These are phyloP conservation scores for Masticophis lateralis DNA, from an alignment of 2,797 vertebrate genomes.

Conservation along the genomic window DNA sequence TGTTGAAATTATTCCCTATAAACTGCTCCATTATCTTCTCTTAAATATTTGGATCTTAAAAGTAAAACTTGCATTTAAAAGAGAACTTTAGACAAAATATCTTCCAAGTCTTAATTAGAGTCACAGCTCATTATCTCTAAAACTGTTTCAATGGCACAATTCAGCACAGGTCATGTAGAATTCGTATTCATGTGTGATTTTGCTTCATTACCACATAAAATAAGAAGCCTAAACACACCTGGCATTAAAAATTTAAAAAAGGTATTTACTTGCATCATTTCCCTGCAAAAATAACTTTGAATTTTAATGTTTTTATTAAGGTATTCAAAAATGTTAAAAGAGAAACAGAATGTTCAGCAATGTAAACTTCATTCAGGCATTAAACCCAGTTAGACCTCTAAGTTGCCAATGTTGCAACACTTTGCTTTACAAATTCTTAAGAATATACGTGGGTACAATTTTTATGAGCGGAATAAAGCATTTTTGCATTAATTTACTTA, in stretches of 20 bases:
- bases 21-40: background rate
- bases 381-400: background rate
- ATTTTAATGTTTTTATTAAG: background rate
- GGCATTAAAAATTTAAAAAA: background rate
- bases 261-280: background rate
- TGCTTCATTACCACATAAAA: background rate
- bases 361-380: background rate
- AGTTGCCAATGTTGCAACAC: background rate
- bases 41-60: slow-evolving; percentile 5
- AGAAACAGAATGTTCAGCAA: background rate
- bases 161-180: background rate
- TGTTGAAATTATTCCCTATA: slow-evolving; percentile 5
- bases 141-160: background rate
- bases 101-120: background rate
- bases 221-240: background rate
- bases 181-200: background rate
- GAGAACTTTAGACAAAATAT: background rate
- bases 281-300: too few relatives aligned
- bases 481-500: background rate
- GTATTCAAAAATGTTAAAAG: background rate
- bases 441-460: background rate
- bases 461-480: background rate
- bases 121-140: slow-evolving; percentile 4
- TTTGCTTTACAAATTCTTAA: background rate
- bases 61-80: background rate